Base-by-base conservation (phyloP, 1,140 invertebrate genomes). In the Eurosta solidaginis region DNA sequence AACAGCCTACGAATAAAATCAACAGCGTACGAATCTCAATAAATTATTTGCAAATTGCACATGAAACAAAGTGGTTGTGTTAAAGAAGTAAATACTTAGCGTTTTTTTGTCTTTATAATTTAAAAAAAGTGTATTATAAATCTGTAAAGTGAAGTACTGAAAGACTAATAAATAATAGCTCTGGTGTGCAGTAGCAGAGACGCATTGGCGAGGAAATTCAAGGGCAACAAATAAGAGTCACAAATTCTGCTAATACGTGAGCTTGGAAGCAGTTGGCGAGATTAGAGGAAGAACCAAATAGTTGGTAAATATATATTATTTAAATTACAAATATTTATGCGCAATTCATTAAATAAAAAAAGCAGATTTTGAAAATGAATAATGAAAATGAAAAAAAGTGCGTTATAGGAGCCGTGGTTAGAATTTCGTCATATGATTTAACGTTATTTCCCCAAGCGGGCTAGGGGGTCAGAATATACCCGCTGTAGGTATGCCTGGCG, bases 361-460 rank as follows among this genome's bases (percentile, higher is more conserved):
- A n/a, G 5, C 54, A 36, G 6, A 68, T n/a, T n/a, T n/a, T n/a
- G n/a, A n/a, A n/a, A n/a, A n/a, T n/a, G n/a, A n/a, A n/a, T n/a
- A n/a, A n/a, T n/a, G 1, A 63, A 36, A 63, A 17, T n/a, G 17
- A n/a, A n/a, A 40, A 20, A 20, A 36, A 40, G 17, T 9, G 7
- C 33, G 2, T 68, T n/a, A 36, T 68, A 20, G 14, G 36, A 20
- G 20, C 6, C 1, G 7, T 68, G 1, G 33, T 29, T 42, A 20
- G 20, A 22, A 68, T 68, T 68, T 14, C 59, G 59, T 68, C 59
- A 68, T 68, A 33, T 68, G 59, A 68, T 33, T 22, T n/a, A n/a
- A n/a, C n/a, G n/a, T n/a, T n/a, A n/a, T n/a, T n/a, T n/a, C n/a
- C n/a, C n/a, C n/a, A n/a, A n/a, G n/a, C n/a, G n/a, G n/a, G n/a